phyloP scores from a whole-genome alignment of 2,113 vertebrate species.

The Hippolais icterina region DNA sequence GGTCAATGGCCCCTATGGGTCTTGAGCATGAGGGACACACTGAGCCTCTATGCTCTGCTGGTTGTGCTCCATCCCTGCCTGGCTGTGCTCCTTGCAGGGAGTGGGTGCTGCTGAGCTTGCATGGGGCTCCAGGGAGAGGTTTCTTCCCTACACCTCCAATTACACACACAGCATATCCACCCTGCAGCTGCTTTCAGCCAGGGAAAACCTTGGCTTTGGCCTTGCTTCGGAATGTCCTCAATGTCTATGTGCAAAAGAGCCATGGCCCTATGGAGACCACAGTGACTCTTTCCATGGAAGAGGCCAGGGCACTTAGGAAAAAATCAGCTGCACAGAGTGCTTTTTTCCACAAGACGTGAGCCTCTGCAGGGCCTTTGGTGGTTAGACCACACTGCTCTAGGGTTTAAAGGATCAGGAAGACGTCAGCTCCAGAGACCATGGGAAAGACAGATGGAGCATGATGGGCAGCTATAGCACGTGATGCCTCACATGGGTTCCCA shows the following conservation, averaged over 20 bases:
- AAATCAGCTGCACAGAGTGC: background rate
- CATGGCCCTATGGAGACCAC: fast-evolving
- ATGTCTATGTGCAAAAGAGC: background rate
- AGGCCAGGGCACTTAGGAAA: background rate
- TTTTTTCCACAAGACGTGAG: background rate
- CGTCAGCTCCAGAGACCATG: fast-evolving
- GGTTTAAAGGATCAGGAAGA: background rate
- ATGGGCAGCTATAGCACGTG: fast-evolving
- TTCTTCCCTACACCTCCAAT: background rate
- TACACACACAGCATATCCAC: background rate
- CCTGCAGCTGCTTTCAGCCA: background rate
- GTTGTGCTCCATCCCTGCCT: background rate
- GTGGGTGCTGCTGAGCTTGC: fast-evolving
- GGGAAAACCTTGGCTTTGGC: background rate
- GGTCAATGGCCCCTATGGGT: background rate
- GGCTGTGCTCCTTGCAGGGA: background rate
- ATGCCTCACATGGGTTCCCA: background rate
- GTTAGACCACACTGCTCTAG: too few relatives aligned
- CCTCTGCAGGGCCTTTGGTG: background rate
- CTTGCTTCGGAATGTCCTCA: background rate
- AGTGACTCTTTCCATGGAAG: background rate
- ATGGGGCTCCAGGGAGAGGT: background rate
- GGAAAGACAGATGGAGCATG: background rate
- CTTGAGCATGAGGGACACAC: background rate
- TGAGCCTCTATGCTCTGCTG: background rate